phyloP scores from a whole-genome alignment of 2,113 vertebrate genomes.

The Nothocercus julius region DNA sequence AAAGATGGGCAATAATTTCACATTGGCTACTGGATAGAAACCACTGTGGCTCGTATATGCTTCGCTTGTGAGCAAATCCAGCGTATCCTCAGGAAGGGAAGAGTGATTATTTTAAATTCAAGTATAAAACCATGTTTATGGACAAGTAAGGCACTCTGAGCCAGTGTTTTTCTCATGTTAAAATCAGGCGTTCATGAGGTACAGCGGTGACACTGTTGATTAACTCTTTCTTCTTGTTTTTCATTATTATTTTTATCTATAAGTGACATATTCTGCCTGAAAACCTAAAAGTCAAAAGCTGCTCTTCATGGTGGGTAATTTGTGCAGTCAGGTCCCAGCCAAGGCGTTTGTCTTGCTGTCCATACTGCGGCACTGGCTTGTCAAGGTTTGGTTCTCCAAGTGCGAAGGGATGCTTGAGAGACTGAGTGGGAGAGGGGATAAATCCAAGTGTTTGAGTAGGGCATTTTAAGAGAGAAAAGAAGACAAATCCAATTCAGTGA shows the following conservation, averaged over 20 bases:
- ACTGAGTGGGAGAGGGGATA: background rate
- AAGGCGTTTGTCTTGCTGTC: background rate
- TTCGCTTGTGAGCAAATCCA: background rate
- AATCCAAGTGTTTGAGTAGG: background rate
- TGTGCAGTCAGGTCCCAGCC: background rate
- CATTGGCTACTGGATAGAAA: background rate
- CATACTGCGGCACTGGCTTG: fast-evolving
- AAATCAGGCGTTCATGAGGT: background rate
- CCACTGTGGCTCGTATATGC: background rate
- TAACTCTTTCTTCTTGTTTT: background rate
- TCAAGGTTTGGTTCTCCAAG: background rate
- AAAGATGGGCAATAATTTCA: background rate
- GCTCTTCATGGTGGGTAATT: background rate
- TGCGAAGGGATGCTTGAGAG: background rate
- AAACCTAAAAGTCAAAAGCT: background rate
- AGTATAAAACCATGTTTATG: background rate
- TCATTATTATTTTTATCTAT: background rate
- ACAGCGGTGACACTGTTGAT: background rate
- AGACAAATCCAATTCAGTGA: background rate
- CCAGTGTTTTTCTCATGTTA: background rate
- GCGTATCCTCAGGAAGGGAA: background rate
- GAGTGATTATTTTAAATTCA: background rate
- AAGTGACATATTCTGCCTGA: background rate
- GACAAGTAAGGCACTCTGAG: background rate
- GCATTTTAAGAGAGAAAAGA: background rate